Conservation (phyloP, 2,888 invertebrate genomes). For the Cylindroiulus punctatus region DNA sequence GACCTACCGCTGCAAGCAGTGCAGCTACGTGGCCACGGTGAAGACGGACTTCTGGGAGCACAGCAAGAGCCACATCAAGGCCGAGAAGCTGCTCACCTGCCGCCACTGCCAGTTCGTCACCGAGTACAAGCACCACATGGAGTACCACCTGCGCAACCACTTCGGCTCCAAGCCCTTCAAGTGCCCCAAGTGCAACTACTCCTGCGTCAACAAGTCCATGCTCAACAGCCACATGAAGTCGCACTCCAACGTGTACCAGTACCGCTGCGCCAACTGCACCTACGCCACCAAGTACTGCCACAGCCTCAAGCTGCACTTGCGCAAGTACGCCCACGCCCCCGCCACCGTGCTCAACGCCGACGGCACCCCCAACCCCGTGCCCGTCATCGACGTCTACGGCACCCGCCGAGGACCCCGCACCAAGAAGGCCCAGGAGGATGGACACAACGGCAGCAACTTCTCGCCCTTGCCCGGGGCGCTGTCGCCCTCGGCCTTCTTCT, state of each 20-base stretch:
- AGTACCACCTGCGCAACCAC: conserved; percentile 96
- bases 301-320: conserved; percentile 91
- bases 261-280: conserved; percentile 90
- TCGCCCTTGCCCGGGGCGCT: conserved; percentile 56
- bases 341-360: conserved; percentile 90
- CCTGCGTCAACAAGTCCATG: conserved; percentile 99
- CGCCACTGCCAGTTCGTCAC: conserved; percentile 96
- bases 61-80: conserved; percentile 86
- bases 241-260: conserved; percentile 88
- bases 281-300: conserved; percentile 99
- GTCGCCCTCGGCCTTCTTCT: conserved; percentile 54
- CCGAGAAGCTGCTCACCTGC: conserved; percentile 90
- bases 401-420: conserved; percentile 85
- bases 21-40: conserved; percentile 82
- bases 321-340: conserved; percentile 90
- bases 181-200: conserved; percentile 87
- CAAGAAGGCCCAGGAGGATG: conserved; percentile 62
- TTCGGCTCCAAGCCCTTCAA: conserved; percentile 94
- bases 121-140: conserved; percentile 97
- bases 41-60: conserved; percentile 96
- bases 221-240: conserved; percentile 97
- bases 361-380: conserved; percentile 86
- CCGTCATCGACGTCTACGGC: conserved; percentile 91
- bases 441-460: conserved; percentile 77
- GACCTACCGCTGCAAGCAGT: conserved; percentile 92